A percentile compares a stretch with the other conserved stretches of the same genome.
Evolutionary conservation across 2,888 invertebrate genomes (phyloP).

Genomic region (Meandrusa payeni): DNA sequence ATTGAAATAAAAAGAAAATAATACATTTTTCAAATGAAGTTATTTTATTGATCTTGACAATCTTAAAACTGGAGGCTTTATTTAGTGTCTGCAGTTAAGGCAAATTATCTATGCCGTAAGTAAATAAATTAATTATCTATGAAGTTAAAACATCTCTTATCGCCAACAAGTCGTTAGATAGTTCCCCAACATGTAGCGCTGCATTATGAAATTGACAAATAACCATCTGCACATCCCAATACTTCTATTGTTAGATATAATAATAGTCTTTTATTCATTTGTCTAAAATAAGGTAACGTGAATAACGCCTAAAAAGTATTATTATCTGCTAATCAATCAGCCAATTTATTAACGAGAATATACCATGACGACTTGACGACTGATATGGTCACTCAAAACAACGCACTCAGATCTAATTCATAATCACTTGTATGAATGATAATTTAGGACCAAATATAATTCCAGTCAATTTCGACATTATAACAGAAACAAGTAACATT

Average conservation of each 20-base stretch:
- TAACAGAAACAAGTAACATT: slow-evolving; percentile 71
- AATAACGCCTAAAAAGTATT: slow-evolving; percentile 35
- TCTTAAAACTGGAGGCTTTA: slow-evolving; percentile 64
- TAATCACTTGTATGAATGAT: slow-evolving; percentile 28
- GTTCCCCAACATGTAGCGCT: slow-evolving; percentile 33
- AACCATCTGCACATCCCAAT: slow-evolving; percentile 48
- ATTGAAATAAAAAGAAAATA: slow-evolving; percentile 35
- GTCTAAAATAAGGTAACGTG: slow-evolving; percentile 50
- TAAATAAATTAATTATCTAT: slow-evolving; percentile 71
- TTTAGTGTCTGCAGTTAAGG: slow-evolving; percentile 66
- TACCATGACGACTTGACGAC: slow-evolving; percentile 21
- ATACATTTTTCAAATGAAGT: slow-evolving; percentile 51
- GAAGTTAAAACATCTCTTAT: slow-evolving; percentile 49
- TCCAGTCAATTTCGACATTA: slow-evolving; percentile 48
- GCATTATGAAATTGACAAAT: slow-evolving; percentile 45
- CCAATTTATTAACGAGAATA: slow-evolving; percentile 33
- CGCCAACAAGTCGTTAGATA: slow-evolving; percentile 59
- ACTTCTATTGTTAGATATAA: slow-evolving; percentile 51
- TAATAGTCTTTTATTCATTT: slow-evolving; percentile 58
- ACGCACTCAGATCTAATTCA: slow-evolving; percentile 41
- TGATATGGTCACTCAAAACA: slow-evolving; percentile 25
- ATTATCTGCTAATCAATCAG: slow-evolving; percentile 31
- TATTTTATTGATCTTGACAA: slow-evolving; percentile 75
- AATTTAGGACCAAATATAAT: slow-evolving; percentile 36
- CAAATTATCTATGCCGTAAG: slow-evolving; percentile 67